phyloP scores from a whole-genome alignment of 2,888 invertebrate genomes.

The Drosophila leonis region DNA sequence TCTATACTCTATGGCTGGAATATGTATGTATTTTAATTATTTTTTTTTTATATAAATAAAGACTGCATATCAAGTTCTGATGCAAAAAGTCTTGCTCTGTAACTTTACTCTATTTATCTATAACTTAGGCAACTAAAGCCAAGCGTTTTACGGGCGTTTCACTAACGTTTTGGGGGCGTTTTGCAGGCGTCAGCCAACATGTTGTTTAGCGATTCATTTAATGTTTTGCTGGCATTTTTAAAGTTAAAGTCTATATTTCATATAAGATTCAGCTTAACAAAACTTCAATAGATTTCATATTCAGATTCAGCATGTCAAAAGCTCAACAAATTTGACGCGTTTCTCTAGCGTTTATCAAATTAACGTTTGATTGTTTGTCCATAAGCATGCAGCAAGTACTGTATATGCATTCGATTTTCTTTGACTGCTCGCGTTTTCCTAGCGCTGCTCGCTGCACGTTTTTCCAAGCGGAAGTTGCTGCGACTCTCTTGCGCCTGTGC shows the following conservation, averaged over 20 bases:
- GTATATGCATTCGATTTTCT: background rate
- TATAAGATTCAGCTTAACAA: background rate
- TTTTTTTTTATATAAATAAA: too few relatives aligned
- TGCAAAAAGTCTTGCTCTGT: too few relatives aligned
- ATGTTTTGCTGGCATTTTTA: background rate
- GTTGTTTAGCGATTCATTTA: background rate
- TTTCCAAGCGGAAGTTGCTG: slow-evolving; percentile 76
- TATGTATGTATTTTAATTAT: too few relatives aligned
- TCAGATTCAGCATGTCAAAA: background rate
- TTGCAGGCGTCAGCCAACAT: background rate
- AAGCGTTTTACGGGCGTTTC: too few relatives aligned
- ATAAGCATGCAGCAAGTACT: background rate
- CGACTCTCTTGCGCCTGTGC: slow-evolving; percentile 49
- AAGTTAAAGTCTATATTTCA: too few relatives aligned
- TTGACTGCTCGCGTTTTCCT: slow-evolving; percentile 13
- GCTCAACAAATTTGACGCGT: background rate
- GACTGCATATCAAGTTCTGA: too few relatives aligned
- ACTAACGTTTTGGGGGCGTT: too few relatives aligned
- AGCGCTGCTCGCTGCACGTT: slow-evolving; percentile 44
- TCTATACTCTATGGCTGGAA: too few relatives aligned
- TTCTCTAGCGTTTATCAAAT: slow-evolving; percentile 4
- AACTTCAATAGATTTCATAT: background rate
- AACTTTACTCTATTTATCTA: too few relatives aligned
- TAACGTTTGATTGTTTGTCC: background rate
- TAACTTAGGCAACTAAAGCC: too few relatives aligned